phyloP scores from a whole-genome alignment of 2,888 invertebrate species.

The Herminia tarsipennalis region DNA sequence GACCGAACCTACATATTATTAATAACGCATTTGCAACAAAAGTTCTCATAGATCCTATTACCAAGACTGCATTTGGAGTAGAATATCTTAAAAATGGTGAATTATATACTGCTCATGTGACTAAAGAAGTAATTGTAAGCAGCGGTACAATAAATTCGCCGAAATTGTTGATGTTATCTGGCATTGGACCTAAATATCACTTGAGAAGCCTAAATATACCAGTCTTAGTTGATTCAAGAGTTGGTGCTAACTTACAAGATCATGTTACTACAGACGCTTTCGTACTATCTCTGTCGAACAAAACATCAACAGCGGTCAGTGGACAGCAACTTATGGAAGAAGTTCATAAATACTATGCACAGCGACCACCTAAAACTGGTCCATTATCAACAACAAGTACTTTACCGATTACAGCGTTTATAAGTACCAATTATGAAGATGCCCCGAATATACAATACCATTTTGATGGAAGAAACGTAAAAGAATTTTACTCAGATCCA shows the following conservation, averaged over 20 bases:
- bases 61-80: slow-evolving; percentile 78
- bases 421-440: slow-evolving; percentile 82
- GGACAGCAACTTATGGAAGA: slow-evolving; percentile 70
- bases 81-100: slow-evolving; percentile 72
- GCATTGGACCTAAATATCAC: slow-evolving; percentile 87
- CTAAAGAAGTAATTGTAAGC: slow-evolving; percentile 87
- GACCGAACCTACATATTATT: slow-evolving; percentile 81
- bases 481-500: slow-evolving; percentile 86
- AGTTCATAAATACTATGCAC: slow-evolving; percentile 71
- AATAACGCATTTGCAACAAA: slow-evolving; percentile 83
- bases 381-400: slow-evolving; percentile 84
- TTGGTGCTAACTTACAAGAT: slow-evolving; percentile 91
- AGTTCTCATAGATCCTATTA: slow-evolving; percentile 85
- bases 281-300: slow-evolving; percentile 75
- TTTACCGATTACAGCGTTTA: slow-evolving; percentile 86
- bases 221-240: slow-evolving; percentile 87
- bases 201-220: slow-evolving; percentile 79
- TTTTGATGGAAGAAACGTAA: slow-evolving; percentile 85
- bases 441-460: slow-evolving; percentile 89
- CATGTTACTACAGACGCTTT: slow-evolving; percentile 89
- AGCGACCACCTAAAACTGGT: slow-evolving; percentile 70
- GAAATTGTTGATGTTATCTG: slow-evolving; percentile 87
- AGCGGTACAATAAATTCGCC: slow-evolving; percentile 87
- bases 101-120: slow-evolving; percentile 72
- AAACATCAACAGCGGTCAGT: slow-evolving; percentile 78